phyloP scores from a whole-genome alignment of 2,113 vertebrate species.

The Gallinago undulata region DNA sequence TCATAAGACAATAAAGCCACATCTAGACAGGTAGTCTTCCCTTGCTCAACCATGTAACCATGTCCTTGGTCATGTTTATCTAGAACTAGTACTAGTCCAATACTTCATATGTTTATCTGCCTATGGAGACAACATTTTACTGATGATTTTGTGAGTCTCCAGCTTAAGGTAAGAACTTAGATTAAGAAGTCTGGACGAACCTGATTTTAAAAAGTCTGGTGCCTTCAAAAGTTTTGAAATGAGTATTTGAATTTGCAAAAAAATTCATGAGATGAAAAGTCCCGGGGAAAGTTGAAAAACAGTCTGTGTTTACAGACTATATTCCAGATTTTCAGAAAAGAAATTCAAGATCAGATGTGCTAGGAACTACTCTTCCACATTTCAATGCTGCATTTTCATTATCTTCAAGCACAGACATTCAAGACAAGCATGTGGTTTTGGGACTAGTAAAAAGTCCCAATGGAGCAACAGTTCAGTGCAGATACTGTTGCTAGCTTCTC shows the following conservation, averaged over 20 bases:
- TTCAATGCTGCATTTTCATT: constrained; percentile 13
- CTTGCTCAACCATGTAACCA: neutral
- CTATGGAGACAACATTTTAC: neutral
- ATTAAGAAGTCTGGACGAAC: neutral
- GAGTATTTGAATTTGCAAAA: neutral
- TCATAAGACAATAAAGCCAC: neutral
- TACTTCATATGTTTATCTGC: neutral
- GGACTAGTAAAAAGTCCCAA: constrained; percentile 14
- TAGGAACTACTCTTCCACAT: neutral
- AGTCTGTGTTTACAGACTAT: neutral
- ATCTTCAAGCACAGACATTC: constrained; percentile 20
- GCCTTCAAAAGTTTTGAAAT: neutral
- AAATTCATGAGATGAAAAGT: neutral
- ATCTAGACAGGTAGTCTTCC: neutral
- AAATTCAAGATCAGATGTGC: neutral
- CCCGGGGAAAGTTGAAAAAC: neutral
- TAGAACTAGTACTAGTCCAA: neutral
- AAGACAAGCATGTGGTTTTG: constrained; percentile 1
- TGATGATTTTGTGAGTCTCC: neutral
- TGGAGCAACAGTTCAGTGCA: neutral
- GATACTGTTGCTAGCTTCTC: neutral
- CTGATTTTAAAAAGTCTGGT: neutral
- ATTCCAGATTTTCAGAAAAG: neutral
- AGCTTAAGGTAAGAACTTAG: neutral
- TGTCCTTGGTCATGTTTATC: neutral